Conservation (phyloP, 2,113 vertebrate species). For the Enhydra lutris region DNA sequence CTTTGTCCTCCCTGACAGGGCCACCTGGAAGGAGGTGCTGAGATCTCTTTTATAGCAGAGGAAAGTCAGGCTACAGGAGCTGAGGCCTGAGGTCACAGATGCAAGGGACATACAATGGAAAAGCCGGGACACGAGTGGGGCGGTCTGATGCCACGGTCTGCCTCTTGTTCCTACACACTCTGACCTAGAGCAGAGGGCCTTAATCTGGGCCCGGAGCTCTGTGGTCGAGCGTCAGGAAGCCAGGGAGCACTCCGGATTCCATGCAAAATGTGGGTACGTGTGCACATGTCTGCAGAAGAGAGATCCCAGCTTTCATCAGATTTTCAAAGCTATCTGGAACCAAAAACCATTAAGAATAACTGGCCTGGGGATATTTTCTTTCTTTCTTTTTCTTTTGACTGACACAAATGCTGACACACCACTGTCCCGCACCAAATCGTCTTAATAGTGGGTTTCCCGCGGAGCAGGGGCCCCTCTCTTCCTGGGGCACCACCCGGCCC, state of each 20-base stretch:
- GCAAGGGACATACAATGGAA: not conserved
- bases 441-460: slow-evolving; percentile 69
- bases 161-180: fast-evolving
- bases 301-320: not conserved
- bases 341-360: not conserved
- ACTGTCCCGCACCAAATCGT: not conserved
- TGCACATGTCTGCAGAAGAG: not conserved
- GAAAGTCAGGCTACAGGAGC: not conserved
- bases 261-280: not conserved
- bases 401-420: slow-evolving; percentile 50
- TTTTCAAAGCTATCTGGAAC: slow-evolving; percentile 6
- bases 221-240: not conserved
- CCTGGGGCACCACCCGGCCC: slow-evolving; percentile 55
- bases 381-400: slow-evolving; percentile 32
- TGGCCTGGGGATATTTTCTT: slow-evolving; percentile 25
- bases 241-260: fast-evolving
- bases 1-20: fast-evolving
- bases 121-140: not conserved
- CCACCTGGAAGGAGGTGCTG: not conserved
- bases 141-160: not conserved
- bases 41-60: not conserved
- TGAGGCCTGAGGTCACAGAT: not conserved
- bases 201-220: not conserved
- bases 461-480: slow-evolving; percentile 48
- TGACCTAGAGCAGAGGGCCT: not conserved